Evolutionary conservation across 1,140 invertebrate genomes (phyloP).

Genomic region (Macrocentrus cingulum): DNA sequence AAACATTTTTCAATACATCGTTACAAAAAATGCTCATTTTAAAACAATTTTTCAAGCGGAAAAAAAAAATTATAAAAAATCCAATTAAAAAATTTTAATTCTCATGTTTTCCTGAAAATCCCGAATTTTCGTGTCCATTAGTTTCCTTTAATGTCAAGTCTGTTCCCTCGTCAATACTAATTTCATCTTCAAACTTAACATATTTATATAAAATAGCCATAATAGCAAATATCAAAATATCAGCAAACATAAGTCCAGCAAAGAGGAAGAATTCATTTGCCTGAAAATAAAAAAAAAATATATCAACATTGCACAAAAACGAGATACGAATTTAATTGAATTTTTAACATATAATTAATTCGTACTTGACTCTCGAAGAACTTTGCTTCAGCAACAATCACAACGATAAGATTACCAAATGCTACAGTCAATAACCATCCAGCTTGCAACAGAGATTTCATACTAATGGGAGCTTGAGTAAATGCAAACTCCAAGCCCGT

Average conservation of each 20-base stretch:
- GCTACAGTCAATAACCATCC: conserved; percentile 88
- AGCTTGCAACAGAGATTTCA: conserved; percentile 91
- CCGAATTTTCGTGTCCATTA: conserved; percentile 28
- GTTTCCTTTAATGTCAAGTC: conserved; percentile 34
- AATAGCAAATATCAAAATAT: conserved; percentile 78
- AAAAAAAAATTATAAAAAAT: too few species aligned
- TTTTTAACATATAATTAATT: background rate
- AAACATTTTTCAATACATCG: too few species aligned
- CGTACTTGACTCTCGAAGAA: conserved; percentile 50
- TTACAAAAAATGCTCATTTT: too few species aligned
- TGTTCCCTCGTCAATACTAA: conserved; percentile 28
- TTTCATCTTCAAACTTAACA: conserved; percentile 43
- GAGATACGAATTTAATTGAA: too few species aligned
- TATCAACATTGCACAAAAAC: too few species aligned
- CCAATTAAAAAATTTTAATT: background rate
- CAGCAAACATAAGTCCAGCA: conserved; percentile 79
- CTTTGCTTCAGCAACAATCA: conserved; percentile 77
- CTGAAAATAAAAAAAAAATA: conserved; percentile 64
- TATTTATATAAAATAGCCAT: conserved; percentile 77
- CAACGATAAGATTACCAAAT: conserved; percentile 87
- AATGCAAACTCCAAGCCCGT: conserved; percentile 93
- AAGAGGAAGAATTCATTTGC: conserved; percentile 86
- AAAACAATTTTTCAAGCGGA: too few species aligned
- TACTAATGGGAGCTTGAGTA: conserved; percentile 82
- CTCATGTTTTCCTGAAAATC: conserved; percentile 33